These are phyloP conservation scores for Patella depressa DNA, from an alignment of 2,888 invertebrate genomes.

Conservation along the genomic window DNA sequence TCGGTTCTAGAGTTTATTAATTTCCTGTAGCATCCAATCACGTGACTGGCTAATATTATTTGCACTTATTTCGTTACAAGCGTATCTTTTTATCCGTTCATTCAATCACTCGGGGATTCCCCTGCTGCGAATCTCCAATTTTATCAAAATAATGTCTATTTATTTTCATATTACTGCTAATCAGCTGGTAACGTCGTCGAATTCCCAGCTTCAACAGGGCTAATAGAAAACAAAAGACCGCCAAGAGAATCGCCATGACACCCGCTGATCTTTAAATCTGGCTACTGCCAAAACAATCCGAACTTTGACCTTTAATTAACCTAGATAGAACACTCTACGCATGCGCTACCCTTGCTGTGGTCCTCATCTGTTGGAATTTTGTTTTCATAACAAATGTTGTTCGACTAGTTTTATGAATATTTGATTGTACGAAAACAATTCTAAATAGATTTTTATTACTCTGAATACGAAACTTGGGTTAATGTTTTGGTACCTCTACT, in stretches of 20 bases:
- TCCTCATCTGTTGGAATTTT: conserved; percentile 7
- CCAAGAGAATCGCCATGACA: background rate
- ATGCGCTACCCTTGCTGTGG: background rate
- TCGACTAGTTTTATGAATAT: background rate
- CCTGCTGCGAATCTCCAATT: background rate
- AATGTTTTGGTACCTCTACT: too few relatives aligned
- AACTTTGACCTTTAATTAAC: conserved; percentile 9
- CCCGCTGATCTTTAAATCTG: background rate
- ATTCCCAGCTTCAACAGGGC: background rate
- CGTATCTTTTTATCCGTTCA: background rate
- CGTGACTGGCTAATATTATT: conserved; percentile 5
- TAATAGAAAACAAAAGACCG: conserved; percentile 4
- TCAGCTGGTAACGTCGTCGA: background rate
- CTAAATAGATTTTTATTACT: background rate
- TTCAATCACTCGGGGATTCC: background rate
- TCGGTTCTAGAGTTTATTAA: background rate
- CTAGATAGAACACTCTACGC: conserved; percentile 1
- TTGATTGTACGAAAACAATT: background rate
- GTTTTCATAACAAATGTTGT: background rate
- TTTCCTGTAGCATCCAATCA: background rate
- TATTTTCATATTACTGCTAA: conserved; percentile 9
- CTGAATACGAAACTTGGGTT: too few relatives aligned
- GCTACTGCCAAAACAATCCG: background rate
- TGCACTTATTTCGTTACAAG: conserved; percentile 1
- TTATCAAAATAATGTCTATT: conserved; percentile 9